A percentile compares a stretch with the other conserved stretches of the same genome.
phyloP scores from a whole-genome alignment of 2,797 vertebrate species.

The Salarias fasciatus region DNA sequence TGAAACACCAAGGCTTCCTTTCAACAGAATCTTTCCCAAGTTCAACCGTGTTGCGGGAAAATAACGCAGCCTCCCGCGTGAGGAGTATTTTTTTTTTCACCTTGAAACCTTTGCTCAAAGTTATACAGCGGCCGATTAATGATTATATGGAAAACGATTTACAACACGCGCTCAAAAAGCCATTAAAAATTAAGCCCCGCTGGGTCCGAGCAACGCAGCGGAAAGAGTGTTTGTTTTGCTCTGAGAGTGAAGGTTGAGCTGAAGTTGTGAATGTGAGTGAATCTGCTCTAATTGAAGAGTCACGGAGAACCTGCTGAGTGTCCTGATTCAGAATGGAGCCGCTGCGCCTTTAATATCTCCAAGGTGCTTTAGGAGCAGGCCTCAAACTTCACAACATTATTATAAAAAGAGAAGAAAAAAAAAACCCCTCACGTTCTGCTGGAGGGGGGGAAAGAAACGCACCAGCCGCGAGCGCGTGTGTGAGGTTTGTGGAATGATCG shows the following conservation, averaged over 20 bases:
- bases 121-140: conserved; percentile 63
- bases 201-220: not conserved
- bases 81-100: conserved; percentile 17
- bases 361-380: conserved; percentile 74
- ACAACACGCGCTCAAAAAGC: conserved; percentile 37
- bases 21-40: conserved; percentile 11
- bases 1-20: not conserved
- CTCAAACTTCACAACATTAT: conserved; percentile 69
- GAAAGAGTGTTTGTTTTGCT: not conserved
- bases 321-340: conserved; percentile 70
- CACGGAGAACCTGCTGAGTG: conserved; percentile 70
- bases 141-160: conserved; percentile 67
- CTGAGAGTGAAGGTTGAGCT: not conserved
- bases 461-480: conserved; percentile 34
- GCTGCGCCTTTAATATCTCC: conserved; percentile 82
- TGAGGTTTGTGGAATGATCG: conserved; percentile 61
- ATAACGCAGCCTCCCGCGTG: conserved; percentile 19
- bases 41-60: conserved; percentile 31
- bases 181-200: conserved; percentile 32
- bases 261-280: conserved; percentile 6
- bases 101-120: conserved; percentile 69
- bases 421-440: conserved; percentile 30
- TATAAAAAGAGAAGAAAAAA: not conserved
- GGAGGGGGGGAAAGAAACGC: conserved; percentile 22
- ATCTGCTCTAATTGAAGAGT: conserved; percentile 1